phyloP scores from a whole-genome alignment of 1,140 invertebrate species.

The Druon quercuslanigerum region DNA sequence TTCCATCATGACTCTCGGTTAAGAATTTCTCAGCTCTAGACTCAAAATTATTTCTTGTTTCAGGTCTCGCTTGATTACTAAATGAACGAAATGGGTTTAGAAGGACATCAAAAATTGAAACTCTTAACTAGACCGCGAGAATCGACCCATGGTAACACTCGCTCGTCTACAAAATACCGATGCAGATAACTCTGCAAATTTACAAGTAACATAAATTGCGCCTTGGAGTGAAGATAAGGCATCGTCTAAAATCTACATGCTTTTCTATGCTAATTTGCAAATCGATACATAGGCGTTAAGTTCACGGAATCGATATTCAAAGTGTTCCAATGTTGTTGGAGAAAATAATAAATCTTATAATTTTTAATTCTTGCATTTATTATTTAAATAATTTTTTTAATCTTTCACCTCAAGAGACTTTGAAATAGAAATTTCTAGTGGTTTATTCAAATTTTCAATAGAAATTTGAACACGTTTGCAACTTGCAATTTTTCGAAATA shows the following conservation, averaged over 20 bases:
- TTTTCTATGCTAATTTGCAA: background rate
- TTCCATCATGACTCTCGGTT: no score
- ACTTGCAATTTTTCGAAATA: no score
- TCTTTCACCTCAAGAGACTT: no score
- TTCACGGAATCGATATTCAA: no score
- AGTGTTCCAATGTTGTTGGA: no score
- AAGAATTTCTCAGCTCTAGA: no score
- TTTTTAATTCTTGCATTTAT: no score
- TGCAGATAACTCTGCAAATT: background rate
- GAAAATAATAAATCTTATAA: no score
- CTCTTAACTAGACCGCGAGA: background rate
- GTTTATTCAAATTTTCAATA: no score
- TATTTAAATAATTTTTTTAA: no score
- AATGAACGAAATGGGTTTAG: background rate
- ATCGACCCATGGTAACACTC: background rate
- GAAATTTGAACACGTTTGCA: no score
- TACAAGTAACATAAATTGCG: background rate
- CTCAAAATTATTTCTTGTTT: background rate
- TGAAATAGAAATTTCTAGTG: no score
- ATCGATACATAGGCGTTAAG: background rate
- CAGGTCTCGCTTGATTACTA: background rate
- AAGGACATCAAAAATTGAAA: background rate
- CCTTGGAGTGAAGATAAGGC: background rate
- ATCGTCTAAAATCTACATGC: constrained; percentile 2
- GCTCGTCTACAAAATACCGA: background rate